Conservation (phyloP, 2,888 invertebrate genomes). For the Nomada lathburiana region DNA sequence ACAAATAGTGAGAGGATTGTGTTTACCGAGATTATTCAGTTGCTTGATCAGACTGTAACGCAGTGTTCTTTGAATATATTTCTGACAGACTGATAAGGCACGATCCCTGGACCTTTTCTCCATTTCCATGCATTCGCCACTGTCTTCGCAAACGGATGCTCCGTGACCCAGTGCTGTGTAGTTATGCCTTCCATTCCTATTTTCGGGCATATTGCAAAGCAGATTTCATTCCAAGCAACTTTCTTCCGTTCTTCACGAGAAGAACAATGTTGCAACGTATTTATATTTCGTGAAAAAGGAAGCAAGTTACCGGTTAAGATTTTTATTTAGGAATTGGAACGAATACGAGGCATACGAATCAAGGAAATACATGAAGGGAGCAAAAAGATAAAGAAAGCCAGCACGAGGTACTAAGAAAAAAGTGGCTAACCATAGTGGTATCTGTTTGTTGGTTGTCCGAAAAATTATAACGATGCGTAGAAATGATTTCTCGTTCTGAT, state of each 20-base stretch:
- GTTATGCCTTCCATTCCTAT: conserved; percentile 86
- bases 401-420: neutral
- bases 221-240: neutral
- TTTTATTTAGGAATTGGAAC: too few relatives aligned
- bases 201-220: conserved; percentile 31
- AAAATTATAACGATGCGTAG: conserved; percentile 10
- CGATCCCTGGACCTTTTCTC: conserved; percentile 89
- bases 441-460: neutral
- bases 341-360: too few relatives aligned
- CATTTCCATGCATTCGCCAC: conserved; percentile 87
- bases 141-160: conserved; percentile 86
- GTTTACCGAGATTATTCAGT: conserved; percentile 90
- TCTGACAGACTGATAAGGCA: conserved; percentile 88
- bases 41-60: conserved; percentile 93
- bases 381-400: neutral
- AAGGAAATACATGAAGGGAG: neutral
- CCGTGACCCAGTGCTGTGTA: conserved; percentile 88
- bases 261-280: too few relatives aligned
- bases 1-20: neutral
- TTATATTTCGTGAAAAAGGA: too few relatives aligned
- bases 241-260: too few relatives aligned
- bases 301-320: too few relatives aligned
- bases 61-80: conserved; percentile 87
- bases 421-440: conserved; percentile 20
- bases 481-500: conserved; percentile 6